Evolutionary conservation across 2,888 invertebrate species (phyloP).

Genomic region (Melanotus villosus): DNA sequence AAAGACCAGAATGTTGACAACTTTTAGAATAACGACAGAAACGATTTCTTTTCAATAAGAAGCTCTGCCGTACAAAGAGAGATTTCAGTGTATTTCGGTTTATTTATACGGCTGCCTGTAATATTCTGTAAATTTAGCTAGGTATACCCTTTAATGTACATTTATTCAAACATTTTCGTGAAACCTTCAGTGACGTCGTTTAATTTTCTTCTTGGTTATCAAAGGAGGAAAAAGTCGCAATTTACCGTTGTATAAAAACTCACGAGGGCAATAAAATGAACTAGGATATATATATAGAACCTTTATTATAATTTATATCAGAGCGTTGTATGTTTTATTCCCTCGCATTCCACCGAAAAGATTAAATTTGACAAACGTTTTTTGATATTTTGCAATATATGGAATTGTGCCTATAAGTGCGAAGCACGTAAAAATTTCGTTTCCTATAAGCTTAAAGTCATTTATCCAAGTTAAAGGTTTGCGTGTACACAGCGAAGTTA

Average conservation of each 20-base stretch:
- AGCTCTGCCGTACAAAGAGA: no score
- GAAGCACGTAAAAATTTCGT: background rate
- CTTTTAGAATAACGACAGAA: no score
- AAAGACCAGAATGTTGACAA: background rate
- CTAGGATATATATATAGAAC: conserved; percentile 22
- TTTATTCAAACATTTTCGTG: conserved; percentile 31
- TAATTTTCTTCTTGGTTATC: conserved; percentile 23
- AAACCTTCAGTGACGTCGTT: conserved; percentile 20
- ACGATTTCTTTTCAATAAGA: background rate
- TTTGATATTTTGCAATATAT: background rate
- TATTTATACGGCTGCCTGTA: background rate
- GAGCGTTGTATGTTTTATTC: conserved; percentile 13
- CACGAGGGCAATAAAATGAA: conserved; percentile 31
- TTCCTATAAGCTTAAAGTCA: background rate
- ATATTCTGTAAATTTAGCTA: conserved; percentile 6
- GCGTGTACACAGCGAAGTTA: conserved; percentile 6
- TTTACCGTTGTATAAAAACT: conserved; percentile 29
- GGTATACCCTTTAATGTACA: conserved; percentile 16
- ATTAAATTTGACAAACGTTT: conserved; percentile 28
- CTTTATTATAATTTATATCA: conserved; percentile 28
- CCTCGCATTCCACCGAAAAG: conserved; percentile 13
- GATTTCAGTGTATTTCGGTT: background rate
- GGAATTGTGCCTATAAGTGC: background rate
- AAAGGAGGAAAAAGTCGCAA: conserved; percentile 31
- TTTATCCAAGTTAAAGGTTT: background rate